Evolutionary conservation across 2,797 vertebrate species (phyloP).

Genomic region (Eulemur mongoz): DNA sequence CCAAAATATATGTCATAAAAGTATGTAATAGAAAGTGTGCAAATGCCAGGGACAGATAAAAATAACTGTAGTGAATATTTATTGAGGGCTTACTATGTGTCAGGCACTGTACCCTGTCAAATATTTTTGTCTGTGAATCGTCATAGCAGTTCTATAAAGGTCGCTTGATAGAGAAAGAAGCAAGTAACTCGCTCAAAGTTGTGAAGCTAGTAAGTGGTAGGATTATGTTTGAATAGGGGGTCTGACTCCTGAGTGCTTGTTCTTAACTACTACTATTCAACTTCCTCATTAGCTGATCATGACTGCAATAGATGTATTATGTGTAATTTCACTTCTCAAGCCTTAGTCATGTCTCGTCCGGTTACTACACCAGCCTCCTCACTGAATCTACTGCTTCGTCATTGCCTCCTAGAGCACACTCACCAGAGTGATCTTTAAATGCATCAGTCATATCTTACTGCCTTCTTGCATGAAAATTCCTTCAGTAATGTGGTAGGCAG

Average conservation of each 20-base stretch:
- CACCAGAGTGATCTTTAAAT: constrained; percentile 29
- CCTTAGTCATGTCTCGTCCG: background rate
- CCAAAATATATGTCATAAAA: background rate
- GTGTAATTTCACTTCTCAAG: background rate
- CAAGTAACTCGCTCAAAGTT: background rate
- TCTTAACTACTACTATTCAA: background rate
- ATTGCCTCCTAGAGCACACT: background rate
- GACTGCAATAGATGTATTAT: background rate
- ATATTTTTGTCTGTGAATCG: background rate
- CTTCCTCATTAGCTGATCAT: background rate
- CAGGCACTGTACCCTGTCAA: background rate
- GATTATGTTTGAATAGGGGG: background rate
- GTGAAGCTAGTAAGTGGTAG: background rate
- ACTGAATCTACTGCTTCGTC: background rate
- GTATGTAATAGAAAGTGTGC: background rate
- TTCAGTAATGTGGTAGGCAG: background rate
- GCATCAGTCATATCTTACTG: background rate
- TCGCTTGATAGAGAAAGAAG: background rate
- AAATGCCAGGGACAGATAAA: background rate
- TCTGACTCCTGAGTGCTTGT: background rate
- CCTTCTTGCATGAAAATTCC: background rate
- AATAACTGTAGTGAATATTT: background rate
- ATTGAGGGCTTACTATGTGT: background rate
- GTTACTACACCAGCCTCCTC: background rate
- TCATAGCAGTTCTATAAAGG: background rate